Base-by-base conservation (phyloP, 2,797 vertebrate species). In the Podargus strigoides region DNA sequence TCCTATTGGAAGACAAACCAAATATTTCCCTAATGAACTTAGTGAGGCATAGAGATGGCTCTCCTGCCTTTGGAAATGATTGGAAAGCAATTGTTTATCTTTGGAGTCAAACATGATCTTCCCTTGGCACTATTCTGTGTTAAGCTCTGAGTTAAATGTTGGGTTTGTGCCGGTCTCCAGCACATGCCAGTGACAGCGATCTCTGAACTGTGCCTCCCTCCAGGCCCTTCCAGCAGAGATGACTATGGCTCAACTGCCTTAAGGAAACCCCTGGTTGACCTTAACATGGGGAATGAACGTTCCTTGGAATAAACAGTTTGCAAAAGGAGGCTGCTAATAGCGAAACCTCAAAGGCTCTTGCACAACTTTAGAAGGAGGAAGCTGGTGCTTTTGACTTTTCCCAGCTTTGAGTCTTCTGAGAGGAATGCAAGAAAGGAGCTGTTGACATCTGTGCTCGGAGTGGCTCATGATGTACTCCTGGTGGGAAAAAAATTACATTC, bases 231-330 rank as follows among this genome's bases (percentile, higher is more conserved):
- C 63, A 70, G 59, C 32, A 47, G 70, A 78, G n/a, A 77, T 12
- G 34, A 58, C 56, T 46, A 16, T 53, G 37, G 50, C 41, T 86
- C 28, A 47, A 67, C 36, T 76, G 80, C 47, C 60, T 91, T 83
- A 53, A 73, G 68, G 37, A 91, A 85, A 74, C 60, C 78, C 27
- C 41, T 39, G 11, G 19, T n/a, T 95, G 86, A 90, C 89, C 86
- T 90, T 83, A 75, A 60, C 2, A 4, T 52, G 52, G 20, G 68
- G 84, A 76, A 83, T 64, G 14, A 76, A 70, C 67, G 41, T 70
- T 93, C n/a, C 41, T 85, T 69, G 87, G 86, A 85, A 85, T 90
- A 90, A 84, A 93, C 70, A 87, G 47, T 93, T 94, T 94, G 94
- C 28, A 89, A 39, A 92, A 90, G 21, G n/a, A 87, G 60, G 46